Conservation (phyloP, 2,888 invertebrate genomes). For the Caenorhabditis plicata region DNA sequence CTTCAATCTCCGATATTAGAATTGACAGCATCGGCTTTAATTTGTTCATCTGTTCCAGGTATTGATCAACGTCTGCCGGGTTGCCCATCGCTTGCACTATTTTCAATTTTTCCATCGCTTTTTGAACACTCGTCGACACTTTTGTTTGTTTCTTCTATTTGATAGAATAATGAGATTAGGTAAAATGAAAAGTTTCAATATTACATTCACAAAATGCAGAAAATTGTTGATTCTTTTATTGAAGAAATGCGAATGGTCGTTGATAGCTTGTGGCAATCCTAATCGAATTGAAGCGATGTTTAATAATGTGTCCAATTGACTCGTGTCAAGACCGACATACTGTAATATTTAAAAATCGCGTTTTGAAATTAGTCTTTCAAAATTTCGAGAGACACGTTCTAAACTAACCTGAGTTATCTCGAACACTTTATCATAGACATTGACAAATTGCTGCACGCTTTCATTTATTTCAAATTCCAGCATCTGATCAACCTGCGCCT, state of each 20-base stretch:
- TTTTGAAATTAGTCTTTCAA: not conserved
- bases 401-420: constrained; percentile 44
- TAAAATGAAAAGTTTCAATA: not conserved
- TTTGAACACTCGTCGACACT: constrained; percentile 34
- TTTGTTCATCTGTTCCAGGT: constrained; percentile 34
- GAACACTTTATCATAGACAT: constrained; percentile 52
- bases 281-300: constrained; percentile 37
- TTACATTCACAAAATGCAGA: constrained; percentile 40
- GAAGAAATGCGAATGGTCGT: constrained; percentile 43
- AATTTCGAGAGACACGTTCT: not conserved
- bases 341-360: constrained; percentile 8
- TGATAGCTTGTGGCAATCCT: constrained; percentile 36
- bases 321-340: constrained; percentile 39
- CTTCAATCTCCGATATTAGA: constrained; percentile 44
- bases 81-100: constrained; percentile 43
- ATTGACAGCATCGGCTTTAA: constrained; percentile 44
- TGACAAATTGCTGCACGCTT: constrained; percentile 34
- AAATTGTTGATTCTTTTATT: constrained; percentile 38
- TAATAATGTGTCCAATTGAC: constrained; percentile 38
- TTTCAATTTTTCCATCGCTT: constrained; percentile 42
- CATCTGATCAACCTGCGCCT: constrained; percentile 46
- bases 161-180: not conserved
- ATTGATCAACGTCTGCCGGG: constrained; percentile 37
- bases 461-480: constrained; percentile 41
- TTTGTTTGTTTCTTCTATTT: constrained; percentile 42